These are phyloP conservation scores for Pantelozetes paolii DNA, from an alignment of 2,888 invertebrate species.

Conservation along the genomic window DNA sequence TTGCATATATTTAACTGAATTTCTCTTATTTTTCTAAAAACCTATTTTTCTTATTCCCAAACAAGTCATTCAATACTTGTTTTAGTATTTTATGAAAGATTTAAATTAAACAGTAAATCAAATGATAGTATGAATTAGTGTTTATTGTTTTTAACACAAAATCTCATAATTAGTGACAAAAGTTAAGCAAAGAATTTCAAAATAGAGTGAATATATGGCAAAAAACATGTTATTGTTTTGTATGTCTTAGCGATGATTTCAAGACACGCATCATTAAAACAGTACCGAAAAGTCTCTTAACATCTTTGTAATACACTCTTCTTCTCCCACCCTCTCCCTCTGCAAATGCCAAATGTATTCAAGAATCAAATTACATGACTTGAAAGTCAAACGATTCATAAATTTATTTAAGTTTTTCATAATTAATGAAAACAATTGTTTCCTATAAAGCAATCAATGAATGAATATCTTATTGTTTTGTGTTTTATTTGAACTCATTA, in stretches of 20 bases:
- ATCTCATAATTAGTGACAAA: slow-evolving; percentile 19
- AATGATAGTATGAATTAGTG: slow-evolving; percentile 17
- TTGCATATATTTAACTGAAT: too few species aligned
- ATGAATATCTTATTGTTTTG: too few species aligned
- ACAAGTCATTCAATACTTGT: slow-evolving; percentile 21
- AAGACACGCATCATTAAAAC: slow-evolving; percentile 35
- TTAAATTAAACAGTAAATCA: slow-evolving; percentile 28
- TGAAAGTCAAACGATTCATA: too few species aligned
- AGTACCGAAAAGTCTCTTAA: neutral
- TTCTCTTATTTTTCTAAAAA: too few species aligned
- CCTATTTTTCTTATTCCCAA: neutral
- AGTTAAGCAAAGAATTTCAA: neutral
- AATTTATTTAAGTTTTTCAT: too few species aligned
- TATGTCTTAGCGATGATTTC: slow-evolving; percentile 8
- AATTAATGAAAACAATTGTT: too few species aligned
- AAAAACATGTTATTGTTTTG: slow-evolving; percentile 29
- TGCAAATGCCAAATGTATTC: slow-evolving; percentile 27
- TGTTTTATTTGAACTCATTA: too few species aligned
- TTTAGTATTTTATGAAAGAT: slow-evolving; percentile 16
- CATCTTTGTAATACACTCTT: neutral
- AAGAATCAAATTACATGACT: slow-evolving; percentile 17
- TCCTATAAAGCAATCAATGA: too few species aligned
- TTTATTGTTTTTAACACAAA: neutral
- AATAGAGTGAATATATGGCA: neutral
- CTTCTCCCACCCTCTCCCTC: neutral